A percentile compares a stretch with the other conserved stretches of the same genome.
These are phyloP conservation scores for Megalonaias nervosa DNA, from an alignment of 1,140 invertebrate genomes.

Conservation along the genomic window DNA sequence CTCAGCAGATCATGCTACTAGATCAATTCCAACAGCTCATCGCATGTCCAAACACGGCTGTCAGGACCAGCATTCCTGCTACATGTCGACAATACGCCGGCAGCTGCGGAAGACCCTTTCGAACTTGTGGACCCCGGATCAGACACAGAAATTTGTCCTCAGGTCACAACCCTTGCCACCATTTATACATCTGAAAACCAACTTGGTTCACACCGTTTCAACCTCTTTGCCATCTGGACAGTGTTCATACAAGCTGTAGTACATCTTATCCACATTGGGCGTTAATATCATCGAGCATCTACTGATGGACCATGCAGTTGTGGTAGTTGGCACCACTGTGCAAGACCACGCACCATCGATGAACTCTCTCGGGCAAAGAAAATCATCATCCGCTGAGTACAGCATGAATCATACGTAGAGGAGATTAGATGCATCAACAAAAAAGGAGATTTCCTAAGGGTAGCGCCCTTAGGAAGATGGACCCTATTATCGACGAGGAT, in stretches of 20 bases:
- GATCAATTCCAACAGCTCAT: not conserved
- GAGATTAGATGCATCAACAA: constrained; percentile 15
- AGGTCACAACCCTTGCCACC: not conserved
- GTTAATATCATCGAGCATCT: not conserved
- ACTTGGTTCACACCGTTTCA: constrained; percentile 10
- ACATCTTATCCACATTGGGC: constrained; percentile 3
- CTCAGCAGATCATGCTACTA: constrained; percentile 37
- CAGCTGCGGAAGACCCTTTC: not conserved
- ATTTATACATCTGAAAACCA: not conserved
- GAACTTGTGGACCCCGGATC: constrained; percentile 20
- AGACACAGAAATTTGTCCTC: constrained; percentile 23
- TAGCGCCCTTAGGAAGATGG: not conserved
- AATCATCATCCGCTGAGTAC: constrained; percentile 1
- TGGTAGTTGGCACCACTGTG: constrained; percentile 5
- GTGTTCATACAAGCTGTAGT: constrained; percentile 5
- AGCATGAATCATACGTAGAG: constrained; percentile 6
- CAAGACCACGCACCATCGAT: not conserved
- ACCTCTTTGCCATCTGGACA: constrained; percentile 22
- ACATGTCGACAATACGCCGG: not conserved
- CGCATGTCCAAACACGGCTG: constrained; percentile 14
- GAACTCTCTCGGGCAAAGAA: not conserved
- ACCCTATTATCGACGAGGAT: constrained; percentile 3
- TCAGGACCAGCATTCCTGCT: constrained; percentile 14
- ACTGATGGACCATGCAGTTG: not conserved
- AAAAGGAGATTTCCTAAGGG: not conserved